Conservation (phyloP, 1,140 invertebrate genomes). For the Bombyx mori region DNA sequence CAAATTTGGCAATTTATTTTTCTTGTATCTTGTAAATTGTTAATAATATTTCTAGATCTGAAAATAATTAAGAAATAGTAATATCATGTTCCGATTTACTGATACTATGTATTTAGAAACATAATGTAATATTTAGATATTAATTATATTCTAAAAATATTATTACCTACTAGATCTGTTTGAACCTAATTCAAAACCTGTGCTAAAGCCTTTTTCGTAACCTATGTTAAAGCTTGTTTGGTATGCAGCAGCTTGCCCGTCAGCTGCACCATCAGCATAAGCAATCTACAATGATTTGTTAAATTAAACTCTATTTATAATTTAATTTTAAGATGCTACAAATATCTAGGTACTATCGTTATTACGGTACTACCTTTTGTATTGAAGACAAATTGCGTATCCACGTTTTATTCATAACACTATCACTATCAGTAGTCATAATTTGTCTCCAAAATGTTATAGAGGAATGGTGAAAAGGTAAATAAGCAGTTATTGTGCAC, state of each 20-base stretch:
- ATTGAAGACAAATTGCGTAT: no score
- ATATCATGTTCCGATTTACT: background rate
- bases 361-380: no score
- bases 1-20: slow-evolving; percentile 56
- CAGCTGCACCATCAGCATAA: slow-evolving; percentile 44
- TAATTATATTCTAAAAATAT: background rate
- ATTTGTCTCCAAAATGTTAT: no score
- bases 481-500: no score
- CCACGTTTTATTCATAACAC: no score
- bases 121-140: no score
- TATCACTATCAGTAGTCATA: no score
- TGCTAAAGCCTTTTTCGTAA: slow-evolving; percentile 41
- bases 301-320: no score
- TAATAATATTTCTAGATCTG: background rate
- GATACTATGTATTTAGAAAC: no score
- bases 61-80: background rate
- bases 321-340: no score
- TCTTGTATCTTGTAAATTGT: background rate
- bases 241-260: slow-evolving; percentile 43
- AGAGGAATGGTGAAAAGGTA: no score
- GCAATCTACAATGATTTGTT: slow-evolving; percentile 25
- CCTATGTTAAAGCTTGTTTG: slow-evolving; percentile 53
- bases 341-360: no score
- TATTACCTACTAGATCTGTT: slow-evolving; percentile 1
- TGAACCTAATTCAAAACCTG: slow-evolving; percentile 38